phyloP scores from a whole-genome alignment of 2,113 vertebrate species.

The Python bivittatus region DNA sequence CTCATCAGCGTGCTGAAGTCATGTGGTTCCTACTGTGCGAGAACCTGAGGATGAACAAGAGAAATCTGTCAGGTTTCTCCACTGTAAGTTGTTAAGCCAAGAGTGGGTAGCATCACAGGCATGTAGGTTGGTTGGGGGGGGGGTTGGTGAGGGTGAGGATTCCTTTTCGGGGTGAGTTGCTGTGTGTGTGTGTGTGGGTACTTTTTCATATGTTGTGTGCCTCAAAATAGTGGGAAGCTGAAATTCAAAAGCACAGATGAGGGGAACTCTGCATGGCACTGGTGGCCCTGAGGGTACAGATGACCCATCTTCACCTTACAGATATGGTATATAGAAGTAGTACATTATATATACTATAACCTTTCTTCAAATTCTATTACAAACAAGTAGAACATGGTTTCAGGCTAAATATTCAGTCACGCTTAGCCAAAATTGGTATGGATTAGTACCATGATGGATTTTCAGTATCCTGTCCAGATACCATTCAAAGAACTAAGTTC shows the following conservation, averaged over 20 bases:
- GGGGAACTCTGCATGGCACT: not conserved
- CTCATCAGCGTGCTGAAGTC: conserved; percentile 80
- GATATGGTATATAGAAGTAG: not conserved
- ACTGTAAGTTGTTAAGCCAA: not conserved
- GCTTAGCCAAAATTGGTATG: not conserved
- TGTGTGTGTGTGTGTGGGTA: not conserved
- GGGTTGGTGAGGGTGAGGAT: no score
- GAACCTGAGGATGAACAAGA: conserved; percentile 72
- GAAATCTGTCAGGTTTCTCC: rapidly evolving
- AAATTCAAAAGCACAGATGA: not conserved
- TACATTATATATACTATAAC: not conserved
- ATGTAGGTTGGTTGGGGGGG: not conserved
- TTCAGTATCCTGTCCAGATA: not conserved
- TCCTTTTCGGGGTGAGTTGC: not conserved
- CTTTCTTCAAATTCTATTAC: not conserved
- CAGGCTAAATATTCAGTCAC: not conserved
- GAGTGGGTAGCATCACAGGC: not conserved
- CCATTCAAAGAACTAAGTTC: not conserved
- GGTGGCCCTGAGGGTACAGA: not conserved
- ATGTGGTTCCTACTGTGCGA: conserved; percentile 89
- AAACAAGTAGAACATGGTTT: not conserved
- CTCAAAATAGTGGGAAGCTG: not conserved
- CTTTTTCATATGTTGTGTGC: not conserved
- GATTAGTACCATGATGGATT: not conserved
- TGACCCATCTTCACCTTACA: not conserved